Percentiles rank a stretch among this genome's conserved stretches.
phyloP scores from a whole-genome alignment of 2,797 vertebrate species.

The Dendrocincla fuliginosa region DNA sequence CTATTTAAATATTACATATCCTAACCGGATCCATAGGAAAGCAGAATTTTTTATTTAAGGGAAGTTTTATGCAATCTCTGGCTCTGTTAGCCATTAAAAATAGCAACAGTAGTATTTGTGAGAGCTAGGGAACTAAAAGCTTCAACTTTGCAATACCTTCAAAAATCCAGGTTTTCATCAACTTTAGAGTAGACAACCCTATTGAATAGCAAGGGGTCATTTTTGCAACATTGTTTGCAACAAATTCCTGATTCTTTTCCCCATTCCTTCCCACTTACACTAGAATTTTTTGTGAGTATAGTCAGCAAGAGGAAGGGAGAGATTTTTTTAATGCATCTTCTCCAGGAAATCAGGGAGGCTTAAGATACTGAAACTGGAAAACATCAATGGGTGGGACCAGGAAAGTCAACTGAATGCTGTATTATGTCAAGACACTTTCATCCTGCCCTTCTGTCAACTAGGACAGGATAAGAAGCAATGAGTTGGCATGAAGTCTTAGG shows the following conservation, averaged over 20 bases:
- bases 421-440: constrained; percentile 35
- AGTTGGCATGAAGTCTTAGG: constrained; percentile 7
- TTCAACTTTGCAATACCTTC: not conserved
- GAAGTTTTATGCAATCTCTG: not conserved
- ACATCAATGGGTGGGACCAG: constrained; percentile 23
- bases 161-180: not conserved
- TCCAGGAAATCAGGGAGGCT: constrained; percentile 23
- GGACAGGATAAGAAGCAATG: constrained; percentile 25
- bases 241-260: not conserved
- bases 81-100: not conserved
- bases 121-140: not conserved
- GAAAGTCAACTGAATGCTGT: constrained; percentile 25
- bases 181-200: not conserved
- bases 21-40: not conserved
- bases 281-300: not conserved
- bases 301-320: not conserved
- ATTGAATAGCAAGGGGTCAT: not conserved
- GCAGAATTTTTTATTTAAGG: not conserved
- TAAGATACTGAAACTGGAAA: constrained; percentile 29
- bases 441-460: constrained; percentile 22
- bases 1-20: not conserved
- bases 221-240: not conserved
- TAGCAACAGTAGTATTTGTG: not conserved
- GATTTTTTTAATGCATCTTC: not conserved
- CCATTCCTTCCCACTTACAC: not conserved